A percentile compares a stretch with the other conserved stretches of the same genome.
Evolutionary conservation across 2,888 invertebrate species (phyloP).

Genomic region (Mesorhabditis spiculigera): DNA sequence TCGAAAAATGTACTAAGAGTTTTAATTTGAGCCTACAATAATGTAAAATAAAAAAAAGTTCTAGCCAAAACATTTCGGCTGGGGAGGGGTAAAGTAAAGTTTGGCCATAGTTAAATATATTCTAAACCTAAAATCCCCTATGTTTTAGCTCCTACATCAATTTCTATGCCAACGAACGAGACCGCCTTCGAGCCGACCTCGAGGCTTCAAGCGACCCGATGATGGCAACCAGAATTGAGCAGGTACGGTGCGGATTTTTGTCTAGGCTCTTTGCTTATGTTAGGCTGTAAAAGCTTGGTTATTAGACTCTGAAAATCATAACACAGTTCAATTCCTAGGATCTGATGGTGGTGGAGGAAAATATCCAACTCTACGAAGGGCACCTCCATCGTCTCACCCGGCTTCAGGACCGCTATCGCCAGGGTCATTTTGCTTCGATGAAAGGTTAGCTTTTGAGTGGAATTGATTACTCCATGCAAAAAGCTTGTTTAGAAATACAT

Average conservation of each 20-base stretch:
- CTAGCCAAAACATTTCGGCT: no score
- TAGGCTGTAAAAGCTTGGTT: background rate
- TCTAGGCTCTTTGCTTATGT: background rate
- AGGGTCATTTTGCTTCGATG: conserved; percentile 25
- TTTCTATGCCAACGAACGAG: conserved; percentile 4
- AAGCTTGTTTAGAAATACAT: no score
- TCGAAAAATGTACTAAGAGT: no score
- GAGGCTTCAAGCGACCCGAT: background rate
- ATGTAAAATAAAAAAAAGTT: no score
- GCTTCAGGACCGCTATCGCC: conserved; percentile 28
- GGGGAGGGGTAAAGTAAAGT: no score
- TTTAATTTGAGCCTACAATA: no score
- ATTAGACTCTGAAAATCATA: background rate
- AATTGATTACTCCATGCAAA: no score
- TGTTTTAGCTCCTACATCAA: background rate
- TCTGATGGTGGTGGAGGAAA: conserved; percentile 29
- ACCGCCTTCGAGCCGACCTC: background rate
- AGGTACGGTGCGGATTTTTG: background rate
- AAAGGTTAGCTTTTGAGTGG: conserved; percentile 19
- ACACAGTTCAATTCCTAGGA: conserved; percentile 18
- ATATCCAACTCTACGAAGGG: conserved; percentile 27
- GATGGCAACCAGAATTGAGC: conserved; percentile 4
- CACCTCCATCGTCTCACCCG: conserved; percentile 29
- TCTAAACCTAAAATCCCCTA: background rate
- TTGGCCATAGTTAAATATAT: no score